Evolutionary conservation across 2,113 vertebrate species (phyloP).

Genomic region (Siphamia tubifer): DNA sequence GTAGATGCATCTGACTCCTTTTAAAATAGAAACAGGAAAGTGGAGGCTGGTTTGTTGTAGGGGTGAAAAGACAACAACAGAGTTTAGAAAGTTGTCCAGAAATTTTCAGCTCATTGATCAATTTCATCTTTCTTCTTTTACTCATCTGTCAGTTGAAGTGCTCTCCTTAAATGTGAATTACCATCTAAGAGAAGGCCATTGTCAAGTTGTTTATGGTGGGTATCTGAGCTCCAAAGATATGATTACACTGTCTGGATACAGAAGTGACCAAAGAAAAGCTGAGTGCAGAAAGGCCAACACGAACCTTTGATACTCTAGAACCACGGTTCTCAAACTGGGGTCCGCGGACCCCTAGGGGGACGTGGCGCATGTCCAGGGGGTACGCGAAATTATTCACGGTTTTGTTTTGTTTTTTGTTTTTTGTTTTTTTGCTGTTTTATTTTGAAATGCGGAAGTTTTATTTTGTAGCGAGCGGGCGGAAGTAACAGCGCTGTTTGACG

Average conservation of each 20-base stretch:
- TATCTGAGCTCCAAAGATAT: slow-evolving; percentile 16
- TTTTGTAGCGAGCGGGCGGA: too few species aligned
- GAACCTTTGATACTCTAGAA: slow-evolving; percentile 6
- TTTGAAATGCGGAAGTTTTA: too few species aligned
- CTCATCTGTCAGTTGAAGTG: not conserved
- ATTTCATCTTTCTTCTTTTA: not conserved
- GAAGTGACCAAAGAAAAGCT: not conserved
- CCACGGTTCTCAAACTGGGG: too few species aligned
- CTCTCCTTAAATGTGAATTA: not conserved
- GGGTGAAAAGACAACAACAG: not conserved
- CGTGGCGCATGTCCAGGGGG: too few species aligned
- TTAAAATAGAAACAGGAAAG: not conserved
- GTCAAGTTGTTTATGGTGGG: not conserved
- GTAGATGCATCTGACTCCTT: too few species aligned
- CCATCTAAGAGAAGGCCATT: not conserved
- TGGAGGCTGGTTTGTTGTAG: not conserved
- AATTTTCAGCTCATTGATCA: slow-evolving; percentile 6
- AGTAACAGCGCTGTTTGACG: too few species aligned
- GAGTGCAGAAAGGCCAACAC: not conserved
- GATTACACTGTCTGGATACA: not conserved
- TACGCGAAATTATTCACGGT: too few species aligned
- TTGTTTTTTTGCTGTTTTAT: too few species aligned
- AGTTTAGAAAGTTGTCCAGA: slow-evolving; percentile 3
- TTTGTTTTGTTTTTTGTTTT: too few species aligned
- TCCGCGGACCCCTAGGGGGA: too few species aligned